These are phyloP conservation scores for Zoroaster sp. DNA, from an alignment of 53 echinoderm and acorn worm genomes.

Conservation along the genomic window DNA sequence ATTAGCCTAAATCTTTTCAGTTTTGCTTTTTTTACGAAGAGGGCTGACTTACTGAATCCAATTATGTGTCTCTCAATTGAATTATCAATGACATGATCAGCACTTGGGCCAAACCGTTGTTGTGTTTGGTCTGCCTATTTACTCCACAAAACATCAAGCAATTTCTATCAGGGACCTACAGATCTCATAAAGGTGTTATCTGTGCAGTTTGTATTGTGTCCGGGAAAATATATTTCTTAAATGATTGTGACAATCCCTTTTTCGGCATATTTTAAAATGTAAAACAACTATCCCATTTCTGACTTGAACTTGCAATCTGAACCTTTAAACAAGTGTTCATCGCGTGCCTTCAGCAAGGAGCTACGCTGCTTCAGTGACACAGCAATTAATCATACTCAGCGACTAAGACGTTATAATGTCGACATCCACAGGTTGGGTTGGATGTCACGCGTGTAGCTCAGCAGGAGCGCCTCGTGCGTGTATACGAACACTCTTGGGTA, in stretches of 20 bases:
- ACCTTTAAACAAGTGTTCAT: neutral
- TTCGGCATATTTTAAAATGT: neutral
- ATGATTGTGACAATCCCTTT: neutral
- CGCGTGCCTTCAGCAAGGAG: slow-evolving; percentile 16
- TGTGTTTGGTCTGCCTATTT: neutral
- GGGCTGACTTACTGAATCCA: neutral
- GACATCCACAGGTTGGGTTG: neutral
- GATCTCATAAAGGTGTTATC: neutral
- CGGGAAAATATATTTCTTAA: neutral
- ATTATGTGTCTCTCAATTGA: neutral
- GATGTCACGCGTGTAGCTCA: slow-evolving; percentile 29
- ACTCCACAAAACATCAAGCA: too few species aligned
- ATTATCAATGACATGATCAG: neutral
- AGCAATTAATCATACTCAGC: slow-evolving; percentile 28
- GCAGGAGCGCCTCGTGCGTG: neutral
- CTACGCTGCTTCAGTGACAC: slow-evolving; percentile 5
- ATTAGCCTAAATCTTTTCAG: neutral
- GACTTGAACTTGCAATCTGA: neutral
- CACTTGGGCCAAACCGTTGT: neutral
- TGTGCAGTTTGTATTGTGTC: neutral
- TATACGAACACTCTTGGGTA: slow-evolving; percentile 14
- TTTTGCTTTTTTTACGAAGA: neutral
- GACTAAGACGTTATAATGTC: neutral
- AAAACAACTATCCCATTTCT: too few species aligned
- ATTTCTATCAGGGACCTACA: too few species aligned